These are phyloP conservation scores for Burhinus bistriatus DNA, from an alignment of 2,113 vertebrate species.

Conservation along the genomic window DNA sequence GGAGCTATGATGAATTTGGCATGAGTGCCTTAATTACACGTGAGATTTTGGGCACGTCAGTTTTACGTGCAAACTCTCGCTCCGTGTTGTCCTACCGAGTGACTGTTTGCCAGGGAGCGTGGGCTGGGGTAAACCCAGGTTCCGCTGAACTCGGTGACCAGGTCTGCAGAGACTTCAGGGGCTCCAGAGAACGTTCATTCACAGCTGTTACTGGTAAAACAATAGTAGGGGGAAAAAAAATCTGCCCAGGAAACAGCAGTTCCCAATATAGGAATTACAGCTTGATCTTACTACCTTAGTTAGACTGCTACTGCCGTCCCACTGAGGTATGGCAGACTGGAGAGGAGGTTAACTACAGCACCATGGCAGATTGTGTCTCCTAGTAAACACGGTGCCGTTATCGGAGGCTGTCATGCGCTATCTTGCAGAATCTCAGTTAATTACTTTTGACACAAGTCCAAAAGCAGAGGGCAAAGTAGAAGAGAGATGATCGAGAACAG, in stretches of 20 bases:
- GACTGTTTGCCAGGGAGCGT: not conserved
- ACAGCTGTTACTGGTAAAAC: not conserved
- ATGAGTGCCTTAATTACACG: not conserved
- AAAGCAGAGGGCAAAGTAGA: not conserved
- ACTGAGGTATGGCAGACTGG: rapidly evolving
- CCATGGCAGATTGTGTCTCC: not conserved
- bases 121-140: not conserved
- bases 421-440: not conserved
- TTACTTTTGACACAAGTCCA: not conserved
- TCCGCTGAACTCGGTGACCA: not conserved
- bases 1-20: not conserved
- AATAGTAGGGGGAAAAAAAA: rapidly evolving
- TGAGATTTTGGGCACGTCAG: not conserved
- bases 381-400: rapidly evolving
- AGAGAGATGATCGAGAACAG: not conserved
- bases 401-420: not conserved
- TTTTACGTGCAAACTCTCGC: not conserved
- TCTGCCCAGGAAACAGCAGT: not conserved
- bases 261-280: rapidly evolving
- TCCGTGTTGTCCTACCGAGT: rapidly evolving
- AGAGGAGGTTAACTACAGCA: not conserved
- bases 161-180: not conserved
- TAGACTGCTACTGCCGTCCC: not conserved
- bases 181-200: not conserved
- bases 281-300: not conserved